phyloP scores from a whole-genome alignment of 2,797 vertebrate genomes.

The Otolemur crassicaudatus region DNA sequence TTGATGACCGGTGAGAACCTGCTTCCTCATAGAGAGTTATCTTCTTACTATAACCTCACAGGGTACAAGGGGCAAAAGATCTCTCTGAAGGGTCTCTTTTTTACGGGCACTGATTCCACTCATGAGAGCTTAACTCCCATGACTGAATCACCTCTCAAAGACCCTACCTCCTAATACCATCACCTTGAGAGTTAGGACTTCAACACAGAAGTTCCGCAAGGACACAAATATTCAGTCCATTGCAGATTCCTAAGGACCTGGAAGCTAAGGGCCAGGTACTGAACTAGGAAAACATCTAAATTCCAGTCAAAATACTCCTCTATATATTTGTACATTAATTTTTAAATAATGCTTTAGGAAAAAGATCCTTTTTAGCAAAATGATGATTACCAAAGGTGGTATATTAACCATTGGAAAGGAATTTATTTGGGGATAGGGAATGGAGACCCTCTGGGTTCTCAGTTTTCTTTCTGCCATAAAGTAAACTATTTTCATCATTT shows the following conservation, averaged over 20 bases:
- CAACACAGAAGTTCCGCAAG: background rate
- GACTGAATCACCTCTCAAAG: background rate
- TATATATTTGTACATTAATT: background rate
- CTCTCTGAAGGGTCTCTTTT: too few species aligned
- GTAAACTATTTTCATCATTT: slow-evolving; percentile 41
- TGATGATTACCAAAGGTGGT: background rate
- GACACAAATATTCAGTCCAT: background rate
- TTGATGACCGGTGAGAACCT: background rate
- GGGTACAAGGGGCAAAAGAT: background rate
- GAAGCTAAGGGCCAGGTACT: background rate
- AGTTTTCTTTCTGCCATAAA: background rate
- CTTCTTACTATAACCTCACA: background rate
- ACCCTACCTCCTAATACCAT: background rate
- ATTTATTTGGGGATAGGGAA: background rate
- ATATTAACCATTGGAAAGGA: background rate
- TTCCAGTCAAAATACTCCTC: background rate
- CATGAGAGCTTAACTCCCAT: background rate
- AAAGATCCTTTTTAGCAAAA: background rate
- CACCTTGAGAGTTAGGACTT: background rate
- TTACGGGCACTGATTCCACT: background rate
- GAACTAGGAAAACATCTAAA: background rate
- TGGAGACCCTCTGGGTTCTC: background rate
- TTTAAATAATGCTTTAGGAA: background rate
- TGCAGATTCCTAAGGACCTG: background rate
- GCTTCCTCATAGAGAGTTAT: background rate